These are phyloP conservation scores for Tetraneura akinire DNA, from an alignment of 1,140 invertebrate genomes.

Conservation along the genomic window DNA sequence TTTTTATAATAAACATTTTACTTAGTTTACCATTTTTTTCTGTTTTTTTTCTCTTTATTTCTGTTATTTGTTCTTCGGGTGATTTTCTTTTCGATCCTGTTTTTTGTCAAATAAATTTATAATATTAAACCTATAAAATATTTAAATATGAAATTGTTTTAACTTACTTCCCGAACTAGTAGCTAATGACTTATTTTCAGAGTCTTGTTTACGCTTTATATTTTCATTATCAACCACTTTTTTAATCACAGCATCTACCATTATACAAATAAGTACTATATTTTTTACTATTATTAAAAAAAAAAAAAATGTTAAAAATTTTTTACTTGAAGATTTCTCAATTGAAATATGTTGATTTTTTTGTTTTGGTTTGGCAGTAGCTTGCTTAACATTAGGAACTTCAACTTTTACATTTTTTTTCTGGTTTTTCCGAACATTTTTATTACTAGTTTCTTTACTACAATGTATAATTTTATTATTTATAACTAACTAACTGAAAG, in stretches of 20 bases:
- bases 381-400: background rate
- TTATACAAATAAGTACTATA: background rate
- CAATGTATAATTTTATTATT: too few relatives aligned
- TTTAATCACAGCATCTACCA: background rate
- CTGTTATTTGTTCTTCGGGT: background rate
- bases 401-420: background rate
- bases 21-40: constrained; percentile 35
- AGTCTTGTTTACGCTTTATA: constrained; percentile 18
- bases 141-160: background rate
- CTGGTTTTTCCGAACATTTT: background rate
- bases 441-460: background rate
- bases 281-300: background rate
- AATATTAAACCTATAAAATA: background rate
- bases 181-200: background rate
- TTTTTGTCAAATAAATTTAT: background rate
- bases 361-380: background rate
- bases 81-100: constrained; percentile 25
- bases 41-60: constrained; percentile 19
- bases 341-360: constrained; percentile 21
- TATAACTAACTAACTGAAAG: too few relatives aligned
- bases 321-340: background rate
- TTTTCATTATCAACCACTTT: background rate
- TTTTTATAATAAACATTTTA: background rate
- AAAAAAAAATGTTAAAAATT: background rate
- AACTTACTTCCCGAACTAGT: constrained; percentile 22